Evolutionary conservation across 2,888 invertebrate species (phyloP), one percentile per base, ranked within the genome.

Genomic region (Lucinisca nassula): DNA sequence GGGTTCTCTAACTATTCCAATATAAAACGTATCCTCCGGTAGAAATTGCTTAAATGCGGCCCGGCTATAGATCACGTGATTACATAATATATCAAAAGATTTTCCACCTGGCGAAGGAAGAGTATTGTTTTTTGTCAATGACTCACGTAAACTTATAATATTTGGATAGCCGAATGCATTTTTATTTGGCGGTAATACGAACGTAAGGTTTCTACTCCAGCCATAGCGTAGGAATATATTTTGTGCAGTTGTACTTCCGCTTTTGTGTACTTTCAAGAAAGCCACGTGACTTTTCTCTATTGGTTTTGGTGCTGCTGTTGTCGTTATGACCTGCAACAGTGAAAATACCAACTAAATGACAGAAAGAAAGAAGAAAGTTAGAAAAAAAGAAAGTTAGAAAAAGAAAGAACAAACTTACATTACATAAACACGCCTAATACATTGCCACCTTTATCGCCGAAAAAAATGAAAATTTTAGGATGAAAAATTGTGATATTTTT

Each of bases 1-100:
- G 0, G 92, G 92, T 74, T 91, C 90, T 32, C 91, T 82, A 24
- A 92, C 24, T 35, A 92, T 92, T 37, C 92, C 90, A n/a, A 92
- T 73, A 37, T 85, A 90, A 51, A 92, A 70, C 1, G 92, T 87
- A 45, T 92, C 89, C 17, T 82, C 83, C 37, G 90, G 91, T 82
- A 92, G 72, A 61, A 82, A 90, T 2, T 78, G 77, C 73, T 84
- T 76, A 72, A 90, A 90, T 21, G 75, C 76, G 2, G 79, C 78
- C 32, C 86, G 76, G 30, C 89, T 83, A 67, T 92, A 92, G 12
- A 92, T 81, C 82, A 92, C 90, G 84, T 92, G 92, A 70, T 90
- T 89, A 67, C 92, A 92, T 17, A 92, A 70, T 12, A 92, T 82
- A 27, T 92, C 92, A 79, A 82, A 78, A 14, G 75, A 82, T 51